phyloP scores from a whole-genome alignment of 2,113 vertebrate species.

The Nothobranchius kuhntae region DNA sequence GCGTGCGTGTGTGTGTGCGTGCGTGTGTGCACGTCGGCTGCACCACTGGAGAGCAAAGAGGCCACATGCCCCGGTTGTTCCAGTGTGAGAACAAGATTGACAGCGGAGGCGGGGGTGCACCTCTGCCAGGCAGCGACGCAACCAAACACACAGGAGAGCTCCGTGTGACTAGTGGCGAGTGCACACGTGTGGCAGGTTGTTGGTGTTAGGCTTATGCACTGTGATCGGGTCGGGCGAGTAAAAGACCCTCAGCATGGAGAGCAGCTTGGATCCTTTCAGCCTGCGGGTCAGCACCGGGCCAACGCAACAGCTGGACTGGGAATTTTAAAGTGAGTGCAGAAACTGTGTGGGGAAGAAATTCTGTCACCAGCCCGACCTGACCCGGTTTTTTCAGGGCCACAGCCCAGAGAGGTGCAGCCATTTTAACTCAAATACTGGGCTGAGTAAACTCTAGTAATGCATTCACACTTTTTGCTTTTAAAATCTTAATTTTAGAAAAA shows the following conservation, averaged over 20 bases:
- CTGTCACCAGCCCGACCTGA: not conserved
- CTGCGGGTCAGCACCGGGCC: conserved; percentile 13
- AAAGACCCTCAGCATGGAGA: conserved; percentile 28
- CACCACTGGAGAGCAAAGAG: conserved; percentile 25
- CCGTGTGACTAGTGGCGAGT: conserved; percentile 45
- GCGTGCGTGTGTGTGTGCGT: too few relatives aligned
- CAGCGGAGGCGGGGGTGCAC: conserved; percentile 57
- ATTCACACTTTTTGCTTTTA: too few relatives aligned
- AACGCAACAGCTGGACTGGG: conserved; percentile 32
- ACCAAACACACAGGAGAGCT: conserved; percentile 12
- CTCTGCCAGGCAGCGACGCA: conserved; percentile 42
- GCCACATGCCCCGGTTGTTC: conserved; percentile 53
- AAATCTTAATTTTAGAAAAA: not conserved
- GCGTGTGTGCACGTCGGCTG: conserved; percentile 42
- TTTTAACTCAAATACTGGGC: not conserved
- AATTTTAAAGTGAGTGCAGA: conserved; percentile 17
- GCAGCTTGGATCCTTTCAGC: conserved; percentile 34
- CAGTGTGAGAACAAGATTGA: conserved; percentile 62
- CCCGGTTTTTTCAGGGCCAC: conserved; percentile 11
- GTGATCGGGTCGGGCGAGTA: conserved; percentile 56
- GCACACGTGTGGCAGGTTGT: conserved; percentile 64
- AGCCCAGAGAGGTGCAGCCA: not conserved
- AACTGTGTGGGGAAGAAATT: conserved; percentile 4
- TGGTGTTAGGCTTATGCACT: conserved; percentile 52
- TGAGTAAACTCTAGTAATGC: not conserved